Evolutionary conservation across 2,113 vertebrate species (phyloP), one percentile per base, ranked within the genome.

Genomic region (Grammomys surdaster): DNA sequence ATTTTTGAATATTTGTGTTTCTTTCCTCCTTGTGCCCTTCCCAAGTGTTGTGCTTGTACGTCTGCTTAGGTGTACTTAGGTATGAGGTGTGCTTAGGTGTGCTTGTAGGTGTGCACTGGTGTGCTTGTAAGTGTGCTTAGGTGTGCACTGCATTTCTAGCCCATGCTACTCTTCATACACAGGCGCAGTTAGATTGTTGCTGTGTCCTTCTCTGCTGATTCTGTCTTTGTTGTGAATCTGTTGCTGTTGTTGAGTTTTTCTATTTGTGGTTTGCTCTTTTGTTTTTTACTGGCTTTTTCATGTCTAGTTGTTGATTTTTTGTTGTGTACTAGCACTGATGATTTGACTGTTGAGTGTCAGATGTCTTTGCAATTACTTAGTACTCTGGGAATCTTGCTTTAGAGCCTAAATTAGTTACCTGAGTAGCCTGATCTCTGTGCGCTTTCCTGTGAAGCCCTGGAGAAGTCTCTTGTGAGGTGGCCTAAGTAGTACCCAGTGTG

Each of bases 211-310:
- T 20, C 33, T 56, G 4, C 54, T 60, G 26, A 33, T 81, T 17
- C 70, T 51, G 31, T 63, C 58, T 90, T 46, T 56, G 12, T 78
- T 78, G 51, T 60, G 60, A 20, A 7, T 90, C 24, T 85, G 28
- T 56, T 89, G 72, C 78, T 94, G 63, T 40, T 90, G 67, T 67
- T 58, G 89, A 78, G n/a, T 36, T 58, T 63, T 87, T 87, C 22
- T 7, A 4, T 36, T 48, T 13, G 22, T 72, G 63, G 7, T 36
- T 36, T 36, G 77, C 22, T 75, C 60, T 43, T 43, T 75, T 89
- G 72, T 12, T 51, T 51, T 88, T 88, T 72, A 31, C 93, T 90
- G 36, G 9, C 17, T 94, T 90, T 91, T 70, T 48, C 40, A 31
- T 76, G 40, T 6, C 48, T 69, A 3, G 5, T 84, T 54, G 22